Evolutionary conservation across 2,888 invertebrate genomes (phyloP), one percentile per base, ranked within the genome.

Genomic region (Romanomermis culicivorax): DNA sequence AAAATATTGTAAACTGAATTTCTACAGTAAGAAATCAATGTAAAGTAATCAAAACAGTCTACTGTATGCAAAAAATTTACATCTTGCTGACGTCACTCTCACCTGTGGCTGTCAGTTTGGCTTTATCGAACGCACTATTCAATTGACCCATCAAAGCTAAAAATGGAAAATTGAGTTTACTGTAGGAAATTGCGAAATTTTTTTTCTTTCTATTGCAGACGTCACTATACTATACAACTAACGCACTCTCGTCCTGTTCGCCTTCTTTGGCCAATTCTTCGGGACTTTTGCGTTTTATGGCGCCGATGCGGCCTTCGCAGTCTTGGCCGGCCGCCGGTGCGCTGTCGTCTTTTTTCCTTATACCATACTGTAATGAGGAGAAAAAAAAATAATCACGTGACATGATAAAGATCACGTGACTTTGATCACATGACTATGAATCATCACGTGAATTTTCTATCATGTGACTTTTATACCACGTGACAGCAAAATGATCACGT

Each of bases 321-420:
- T 61, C 61, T 45, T 65, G 64, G 57, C 62, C 55, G 26, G 61
- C 58, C 29, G 17, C 36, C 7, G 17, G 36, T 11, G 11, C 17
- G 11, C 63, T 65, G 2, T 63, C 63, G 71, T 91, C 89, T 72
- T 86, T 88, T 78, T 95, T 95, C 74, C 86, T 87, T 76, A 97
- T 89, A 76, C 93, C 93, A 76, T 95, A 95, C 91, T 93, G 78
- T 30, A n/a, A n/a, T n/a, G n/a, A n/a, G n/a, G n/a, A n/a, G n/a
- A n/a, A n/a, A n/a, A n/a, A n/a, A n/a, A n/a, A n/a, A n/a, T n/a
- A n/a, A n/a, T n/a, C n/a, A n/a, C n/a, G n/a, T n/a, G n/a, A n/a
- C n/a, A n/a, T n/a, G n/a, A n/a, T n/a, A n/a, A n/a, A n/a, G n/a
- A n/a, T n/a, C n/a, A n/a, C n/a, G n/a, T n/a, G n/a, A n/a, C n/a